Evolutionary conservation across 2,113 vertebrate genomes (phyloP), one percentile per base, ranked within the genome.

Genomic region (Suncus etruscus): DNA sequence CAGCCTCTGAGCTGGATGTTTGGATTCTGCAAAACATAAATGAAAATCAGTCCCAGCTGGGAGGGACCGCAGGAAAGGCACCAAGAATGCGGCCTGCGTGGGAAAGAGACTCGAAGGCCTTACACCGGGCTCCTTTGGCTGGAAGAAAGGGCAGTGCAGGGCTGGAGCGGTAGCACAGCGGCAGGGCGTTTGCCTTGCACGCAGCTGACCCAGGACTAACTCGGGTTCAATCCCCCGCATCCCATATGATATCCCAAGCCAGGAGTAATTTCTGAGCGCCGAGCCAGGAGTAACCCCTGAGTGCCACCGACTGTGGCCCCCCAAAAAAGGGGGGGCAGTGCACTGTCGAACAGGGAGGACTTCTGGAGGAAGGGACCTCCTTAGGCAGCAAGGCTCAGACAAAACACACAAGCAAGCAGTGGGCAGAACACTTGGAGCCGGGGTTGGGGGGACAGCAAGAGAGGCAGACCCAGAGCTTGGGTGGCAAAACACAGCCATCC

Each of bases 241-340:
- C 39, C 39, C 39, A 39, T 39, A 39, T 39, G 39, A 39, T 39
- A 39, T 39, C 39, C 39, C 39, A 39, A 39, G 39, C 39, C 39
- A 39, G 39, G 39, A 39, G 39, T 39, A 5, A 39, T 39, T 39
- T 39, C 39, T 39, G 39, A 39, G 39, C 39, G 39, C 39, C 39
- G 39, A 39, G 39, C 39, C 39, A 39, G 39, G 39, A 39, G 39
- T 39, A 39, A 3, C 5, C 39, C 39, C 5, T 39, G 39, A 39
- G 39, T 39, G 39, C 39, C 39, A 39, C 39, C 39, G 75, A 20
- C 12, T 29, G 45, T 8, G n/a, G 5, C 65, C 45, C 32, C 27
- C 1, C 3, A 25, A 31, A 1, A 8, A 10, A 32, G 0, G 1
- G 4, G 2, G 6, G 66, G 54, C 2, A 0, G 47, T 6, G 11